These are phyloP conservation scores for Ellobius talpinus DNA, from an alignment of 2,113 vertebrate species.

Conservation along the genomic window DNA sequence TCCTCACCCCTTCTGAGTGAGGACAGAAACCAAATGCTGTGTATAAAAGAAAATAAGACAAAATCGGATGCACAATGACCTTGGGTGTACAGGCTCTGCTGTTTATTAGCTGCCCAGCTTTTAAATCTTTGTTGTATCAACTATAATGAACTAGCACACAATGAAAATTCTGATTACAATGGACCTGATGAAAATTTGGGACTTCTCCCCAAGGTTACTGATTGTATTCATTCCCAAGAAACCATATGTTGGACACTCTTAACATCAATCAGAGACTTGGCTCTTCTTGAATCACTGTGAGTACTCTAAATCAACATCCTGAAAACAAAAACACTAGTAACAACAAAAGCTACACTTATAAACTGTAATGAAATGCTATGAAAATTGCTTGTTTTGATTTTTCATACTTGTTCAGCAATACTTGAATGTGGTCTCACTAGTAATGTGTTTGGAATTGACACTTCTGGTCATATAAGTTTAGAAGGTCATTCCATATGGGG, in stretches of 20 bases:
- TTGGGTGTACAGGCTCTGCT: not conserved
- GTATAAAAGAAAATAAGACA: not conserved
- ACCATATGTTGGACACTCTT: not conserved
- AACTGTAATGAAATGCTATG: not conserved
- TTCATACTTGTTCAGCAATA: not conserved
- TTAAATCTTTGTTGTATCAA: not conserved
- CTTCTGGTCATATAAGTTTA: not conserved
- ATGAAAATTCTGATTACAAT: not conserved
- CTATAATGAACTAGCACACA: not conserved
- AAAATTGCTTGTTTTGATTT: not conserved
- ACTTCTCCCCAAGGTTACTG: not conserved
- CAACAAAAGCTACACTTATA: not conserved
- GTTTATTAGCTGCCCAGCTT: not conserved
- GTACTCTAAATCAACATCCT: not conserved
- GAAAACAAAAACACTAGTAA: not conserved
- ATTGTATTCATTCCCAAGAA: slow-evolving; percentile 5
- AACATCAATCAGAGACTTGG: not conserved
- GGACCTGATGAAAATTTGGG: not conserved
- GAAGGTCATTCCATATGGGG: not conserved
- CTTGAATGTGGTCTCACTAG: not conserved
- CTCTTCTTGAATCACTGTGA: not conserved
- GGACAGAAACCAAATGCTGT: not conserved
- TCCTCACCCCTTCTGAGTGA: not conserved
- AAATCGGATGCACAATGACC: not conserved
- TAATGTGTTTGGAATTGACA: not conserved